Evolutionary conservation across 2,888 invertebrate species (phyloP).

Genomic region (Sphinx pinastri): DNA sequence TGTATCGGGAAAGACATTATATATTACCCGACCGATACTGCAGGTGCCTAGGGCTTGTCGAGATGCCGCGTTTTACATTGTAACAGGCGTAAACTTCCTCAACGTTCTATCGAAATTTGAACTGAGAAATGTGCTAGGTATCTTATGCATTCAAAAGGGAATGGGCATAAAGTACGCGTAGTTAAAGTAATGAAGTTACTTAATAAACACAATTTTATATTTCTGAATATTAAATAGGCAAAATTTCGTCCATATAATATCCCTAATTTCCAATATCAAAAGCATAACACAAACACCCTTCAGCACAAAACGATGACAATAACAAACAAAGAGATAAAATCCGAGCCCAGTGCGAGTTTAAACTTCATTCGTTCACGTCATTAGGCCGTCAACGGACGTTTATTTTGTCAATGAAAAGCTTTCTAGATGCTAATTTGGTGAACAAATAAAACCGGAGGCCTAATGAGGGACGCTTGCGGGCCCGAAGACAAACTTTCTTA

Average conservation of each 20-base stretch:
- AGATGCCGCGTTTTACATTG: slow-evolving; percentile 52
- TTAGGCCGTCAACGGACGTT: slow-evolving; percentile 60
- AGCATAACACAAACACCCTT: slow-evolving; percentile 3
- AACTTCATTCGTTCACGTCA: slow-evolving; percentile 58
- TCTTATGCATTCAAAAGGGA: neutral
- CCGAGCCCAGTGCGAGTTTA: slow-evolving; percentile 49
- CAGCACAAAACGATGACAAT: slow-evolving; percentile 13
- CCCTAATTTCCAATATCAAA: slow-evolving; percentile 1
- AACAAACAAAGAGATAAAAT: slow-evolving; percentile 43
- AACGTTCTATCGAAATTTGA: neutral
- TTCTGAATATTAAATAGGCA: no score
- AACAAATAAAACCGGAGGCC: slow-evolving; percentile 78
- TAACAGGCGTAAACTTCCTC: slow-evolving; percentile 26
- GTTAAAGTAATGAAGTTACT: no score
- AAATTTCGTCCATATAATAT: neutral
- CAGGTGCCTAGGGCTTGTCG: slow-evolving; percentile 27
- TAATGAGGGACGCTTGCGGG: slow-evolving; percentile 76
- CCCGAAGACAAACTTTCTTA: slow-evolving; percentile 77
- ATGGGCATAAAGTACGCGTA: no score
- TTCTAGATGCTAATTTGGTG: slow-evolving; percentile 79
- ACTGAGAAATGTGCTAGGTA: neutral
- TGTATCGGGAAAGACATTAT: slow-evolving; percentile 71
- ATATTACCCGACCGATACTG: slow-evolving; percentile 46
- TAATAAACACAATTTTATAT: no score
- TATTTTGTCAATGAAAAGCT: slow-evolving; percentile 63